Evolutionary conservation across 1,140 invertebrate species (phyloP), one percentile per base, ranked within the genome.

Genomic region (Drosophila nasuta): DNA sequence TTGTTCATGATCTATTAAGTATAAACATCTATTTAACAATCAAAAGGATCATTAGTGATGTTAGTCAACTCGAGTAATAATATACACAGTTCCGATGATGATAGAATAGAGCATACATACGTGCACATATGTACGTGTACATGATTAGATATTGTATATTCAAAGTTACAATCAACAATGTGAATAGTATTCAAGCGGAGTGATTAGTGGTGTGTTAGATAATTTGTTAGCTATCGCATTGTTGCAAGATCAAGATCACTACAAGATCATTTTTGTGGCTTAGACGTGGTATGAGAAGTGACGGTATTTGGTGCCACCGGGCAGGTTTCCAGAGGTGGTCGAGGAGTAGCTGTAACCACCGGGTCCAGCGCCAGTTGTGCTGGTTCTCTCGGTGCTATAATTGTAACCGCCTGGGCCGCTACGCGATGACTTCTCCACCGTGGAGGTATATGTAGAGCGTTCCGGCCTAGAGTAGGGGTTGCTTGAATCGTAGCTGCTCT

Each of bases 211-310:
- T 41, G 35, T 54, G 35, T 54, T 59, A 59, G 38, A 41, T 41
- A 43, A 8, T 52, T 25, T 60, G 70, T 52, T 25, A 41, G 49
- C 41, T 38, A 10, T 48, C 52, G 45, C 58, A 56, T 43, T 68
- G 20, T 25, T 25, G 20, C 33, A 49, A 63, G 43, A 30, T 69
- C 13, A 10, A 38, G 35, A 65, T 65, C 25, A 57, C 20, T 30
- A 57, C 20, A 15, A 11, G 13, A 11, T 51, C 46, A 54, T 51
- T 63, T 25, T 20, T 33, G 51, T 33, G 51, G 38, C 46, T 94
- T 96, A 97, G 89, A 97, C 96, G 93, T 96, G 96, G 93, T 97
- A 97, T 77, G 96, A 96, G 93, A 95, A 97, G 93, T 97, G 96
- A 75, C 96, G 96, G 92, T 97, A 97, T 82, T 93, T 94, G 82